These are phyloP conservation scores for Anoplius nigerrimus DNA, from an alignment of 2,888 invertebrate genomes.

Conservation along the genomic window DNA sequence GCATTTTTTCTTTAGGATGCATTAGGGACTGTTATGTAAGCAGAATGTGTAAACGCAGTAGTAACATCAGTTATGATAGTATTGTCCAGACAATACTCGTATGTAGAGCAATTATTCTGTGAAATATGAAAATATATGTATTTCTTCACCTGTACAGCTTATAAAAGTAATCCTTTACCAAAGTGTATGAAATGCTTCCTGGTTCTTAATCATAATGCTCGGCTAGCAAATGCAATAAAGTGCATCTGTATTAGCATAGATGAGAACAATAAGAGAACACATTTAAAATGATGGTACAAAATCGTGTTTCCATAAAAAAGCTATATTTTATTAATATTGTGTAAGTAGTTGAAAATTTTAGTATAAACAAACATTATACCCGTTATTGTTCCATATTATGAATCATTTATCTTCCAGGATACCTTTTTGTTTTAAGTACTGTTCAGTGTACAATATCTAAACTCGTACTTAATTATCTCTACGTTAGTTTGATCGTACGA, in stretches of 20 bases:
- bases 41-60: too few relatives aligned
- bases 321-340: slow-evolving; percentile 5
- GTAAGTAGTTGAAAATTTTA: slow-evolving; percentile 3
- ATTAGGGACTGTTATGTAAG: too few relatives aligned
- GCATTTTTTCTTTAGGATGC: too few relatives aligned
- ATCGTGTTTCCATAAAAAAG: background rate
- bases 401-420: too few relatives aligned
- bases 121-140: background rate
- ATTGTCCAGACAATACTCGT: background rate
- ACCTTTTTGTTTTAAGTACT: too few relatives aligned
- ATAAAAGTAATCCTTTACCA: background rate
- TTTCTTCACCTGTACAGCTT: slow-evolving; percentile 6
- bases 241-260: too few relatives aligned
- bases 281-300: slow-evolving; percentile 1
- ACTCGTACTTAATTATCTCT: background rate
- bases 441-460: background rate
- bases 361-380: background rate
- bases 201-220: background rate
- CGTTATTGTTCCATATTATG: too few relatives aligned
- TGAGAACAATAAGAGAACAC: too few relatives aligned
- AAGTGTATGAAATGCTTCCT: slow-evolving; percentile 5
- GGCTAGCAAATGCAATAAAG: background rate
- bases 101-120: background rate
- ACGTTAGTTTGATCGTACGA: too few relatives aligned
- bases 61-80: background rate